Evolutionary conservation across 2,888 invertebrate species (phyloP), one percentile per base, ranked within the genome.

Genomic region (Nemotelus nigrinus): DNA sequence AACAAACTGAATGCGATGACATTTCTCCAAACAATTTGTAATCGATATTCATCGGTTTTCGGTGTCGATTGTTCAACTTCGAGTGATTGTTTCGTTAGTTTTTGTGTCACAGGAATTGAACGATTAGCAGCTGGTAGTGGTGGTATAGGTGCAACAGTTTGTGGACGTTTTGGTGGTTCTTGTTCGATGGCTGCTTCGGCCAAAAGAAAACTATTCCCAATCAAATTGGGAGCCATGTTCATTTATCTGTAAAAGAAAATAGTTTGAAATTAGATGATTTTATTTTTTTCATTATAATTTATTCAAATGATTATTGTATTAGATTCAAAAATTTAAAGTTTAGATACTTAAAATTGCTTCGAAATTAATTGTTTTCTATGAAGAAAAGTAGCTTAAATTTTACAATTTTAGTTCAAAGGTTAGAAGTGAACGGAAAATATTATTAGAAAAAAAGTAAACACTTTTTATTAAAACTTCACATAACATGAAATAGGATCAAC

Each of bases 1-100:
- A 95, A 88, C 82, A 94, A 91, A 2, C 91, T 82, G 83, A 95
- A 94, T 4, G 92, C 91, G 3, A 93, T 84, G 0, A 94, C 92
- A 85, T 95, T 95, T 84, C 92, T 90, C 94, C 95, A 95, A 1
- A 94, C 94, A 81, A 95, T 92, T 81, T 92, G 89, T 91, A 92
- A 91, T 84, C 89, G 89, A 80, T 82, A 81, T 25, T 76, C 72
- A n/a, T 72, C 74, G 50, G 68, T n/a, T 64, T 68, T 65, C n/a
- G 10, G 10, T 44, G 78, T 78, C 50, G 50, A 39, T 10, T 53
- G 45, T 10, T 53, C 47, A 44, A 75, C 70, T 58, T 80, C 79
- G 3, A 77, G 10, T 3, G 74, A 74, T 63, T 78, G 55, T 60
- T 78, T 78, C 39, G 68, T 78, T n/a, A 71, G 8, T 55, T 65